Percentiles rank a stretch among this genome's conserved stretches.
phyloP scores from a whole-genome alignment of 2,113 vertebrate genomes.

The Menura novaehollandiae region DNA sequence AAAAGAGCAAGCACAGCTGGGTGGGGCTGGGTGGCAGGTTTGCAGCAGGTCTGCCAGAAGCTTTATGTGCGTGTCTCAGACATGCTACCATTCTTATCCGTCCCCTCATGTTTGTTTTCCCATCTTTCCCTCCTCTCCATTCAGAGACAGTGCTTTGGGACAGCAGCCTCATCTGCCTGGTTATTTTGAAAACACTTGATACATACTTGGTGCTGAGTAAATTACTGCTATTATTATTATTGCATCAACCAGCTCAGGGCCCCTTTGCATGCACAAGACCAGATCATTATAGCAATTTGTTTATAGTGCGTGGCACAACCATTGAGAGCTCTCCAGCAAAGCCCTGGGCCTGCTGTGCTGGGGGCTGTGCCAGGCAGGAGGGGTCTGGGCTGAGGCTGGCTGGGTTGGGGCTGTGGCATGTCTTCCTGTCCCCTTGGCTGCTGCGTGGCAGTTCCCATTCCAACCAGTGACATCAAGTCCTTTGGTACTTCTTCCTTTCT shows the following conservation, averaged over 20 bases:
- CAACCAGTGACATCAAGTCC: neutral
- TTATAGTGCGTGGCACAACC: neutral
- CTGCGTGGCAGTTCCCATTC: accelerated
- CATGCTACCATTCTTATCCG: neutral
- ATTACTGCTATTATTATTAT: neutral
- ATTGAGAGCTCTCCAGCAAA: neutral
- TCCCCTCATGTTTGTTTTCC: neutral
- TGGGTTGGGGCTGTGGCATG: neutral
- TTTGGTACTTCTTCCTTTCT: neutral
- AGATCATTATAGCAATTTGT: neutral
- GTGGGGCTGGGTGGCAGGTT: neutral
- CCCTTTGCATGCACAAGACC: neutral
- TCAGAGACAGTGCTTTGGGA: neutral
- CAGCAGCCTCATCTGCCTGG: neutral
- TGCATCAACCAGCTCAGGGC: neutral
- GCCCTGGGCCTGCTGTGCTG: neutral
- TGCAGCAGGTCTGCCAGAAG: neutral
- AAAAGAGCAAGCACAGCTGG: neutral
- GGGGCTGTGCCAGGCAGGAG: neutral
- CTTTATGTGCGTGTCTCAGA: neutral
- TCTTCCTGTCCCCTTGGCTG: neutral
- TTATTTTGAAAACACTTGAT: neutral
- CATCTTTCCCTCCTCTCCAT: neutral
- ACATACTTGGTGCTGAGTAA: neutral
- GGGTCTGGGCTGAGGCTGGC: neutral